Base-by-base conservation (phyloP, 1,140 invertebrate species). In the Coelopa frigida region DNA sequence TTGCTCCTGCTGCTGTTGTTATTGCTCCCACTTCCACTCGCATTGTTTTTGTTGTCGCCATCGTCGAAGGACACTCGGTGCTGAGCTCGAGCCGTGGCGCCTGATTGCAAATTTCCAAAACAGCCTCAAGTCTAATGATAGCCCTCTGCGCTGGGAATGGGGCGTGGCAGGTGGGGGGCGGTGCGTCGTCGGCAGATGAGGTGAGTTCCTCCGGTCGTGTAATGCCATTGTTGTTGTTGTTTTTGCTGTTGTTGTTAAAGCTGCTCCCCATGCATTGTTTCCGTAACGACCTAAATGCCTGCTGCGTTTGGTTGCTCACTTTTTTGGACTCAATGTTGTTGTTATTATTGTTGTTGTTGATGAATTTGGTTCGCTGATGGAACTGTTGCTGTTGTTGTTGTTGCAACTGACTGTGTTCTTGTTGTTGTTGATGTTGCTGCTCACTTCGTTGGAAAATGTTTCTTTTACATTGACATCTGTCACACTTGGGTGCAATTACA, bases 401-500 rank as follows among this genome's bases (percentile, higher is more conserved):
- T 14, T 17, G 7, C 33, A 10, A 36, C 7, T 6, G 15, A 36
- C 15, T 6, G 12, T 17, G 15, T 11, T 36, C 6, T 36, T 17
- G 15, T 36, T 36, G 33, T 17, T n/a, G 33, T 7, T 36, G 8
- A 17, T 6, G 7, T 29, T 42, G 22, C 29, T 46, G 36, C 33
- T 38, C 27, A 29, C 27, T 10, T 38, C 39, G 44, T 11, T 21
- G 36, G 14, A 33, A 33, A 50, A 50, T 50, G 48, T 46, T 50
- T 46, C 48, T 45, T 50, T 50, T 45, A 40, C 36, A 44, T 50
- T 50, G 48, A 50, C 48, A 50, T 50, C 48, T 50, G 48, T 50
- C 48, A 50, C 48, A 50, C 48, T 45, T 46, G 48, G 41, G 48
- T 50, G 48, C 48, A 50, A 50, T 50, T 50, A 50, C 46, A 46